Evolutionary conservation across 2,797 vertebrate genomes (phyloP), one percentile per base, ranked within the genome.

Genomic region (Gadopsis bispinosus): DNA sequence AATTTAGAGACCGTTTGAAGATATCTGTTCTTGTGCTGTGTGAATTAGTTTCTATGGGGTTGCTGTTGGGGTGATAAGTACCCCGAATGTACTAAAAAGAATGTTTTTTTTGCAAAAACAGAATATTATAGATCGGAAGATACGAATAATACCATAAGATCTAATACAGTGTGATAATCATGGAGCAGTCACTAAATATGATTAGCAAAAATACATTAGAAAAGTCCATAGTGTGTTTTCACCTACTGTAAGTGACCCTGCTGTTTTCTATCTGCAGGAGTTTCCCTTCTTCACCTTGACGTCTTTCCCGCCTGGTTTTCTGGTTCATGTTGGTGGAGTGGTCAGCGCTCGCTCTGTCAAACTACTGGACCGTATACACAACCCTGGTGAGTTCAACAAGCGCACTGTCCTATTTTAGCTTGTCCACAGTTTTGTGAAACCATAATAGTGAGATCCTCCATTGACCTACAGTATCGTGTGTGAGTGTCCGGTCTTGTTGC

Each of bases 331-430:
- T 0, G 98, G 97, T 1, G 98, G 98, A 4, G 98, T 99, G 64
- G 98, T 99, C 91, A 99, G 98, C 39, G 98, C 98, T 7, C 97
- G 98, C 7, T 99, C 98, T 0, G 98, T 99, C 89, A 99, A 99
- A 93, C 96, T 99, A 6, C 93, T 99, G 91, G 98, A 99, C 89
- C 97, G 98, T 59, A 99, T 99, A 80, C 98, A 99, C 92, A 99
- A 99, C 93, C 98, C 98, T 4, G 98, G 98, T 99, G 85, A 97
- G 71, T 96, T 94, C 60, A 69, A 51, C 58, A 67, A 53, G 66
- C 45, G 29, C 72, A 70, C 14, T 5, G 39, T 75, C 48, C 47
- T 26, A 51, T 47, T 48, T 59, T 70, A 79, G 68, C 58, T 80
- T 1, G 58, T 41, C 61, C 75, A 62, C 45, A 73, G 62, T 83